phyloP scores from a whole-genome alignment of 1,140 invertebrate genomes.

The Littorina saxatilis region DNA sequence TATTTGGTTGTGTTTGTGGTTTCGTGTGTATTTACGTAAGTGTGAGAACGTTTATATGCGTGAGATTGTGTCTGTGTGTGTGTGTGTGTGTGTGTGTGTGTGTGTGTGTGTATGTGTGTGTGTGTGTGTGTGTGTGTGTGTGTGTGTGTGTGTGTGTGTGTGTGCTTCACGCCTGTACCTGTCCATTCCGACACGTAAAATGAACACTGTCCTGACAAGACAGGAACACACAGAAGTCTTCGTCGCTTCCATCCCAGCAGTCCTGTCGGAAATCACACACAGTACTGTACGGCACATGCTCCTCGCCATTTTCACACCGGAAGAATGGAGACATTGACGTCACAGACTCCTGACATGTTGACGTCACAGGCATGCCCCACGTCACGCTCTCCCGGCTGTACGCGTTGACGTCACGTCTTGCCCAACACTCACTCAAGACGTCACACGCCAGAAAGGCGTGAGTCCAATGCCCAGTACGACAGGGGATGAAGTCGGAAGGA shows the following conservation, averaged over 20 bases:
- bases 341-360: background rate
- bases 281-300: background rate
- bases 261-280: background rate
- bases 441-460: conserved; percentile 1
- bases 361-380: background rate
- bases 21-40: too few species aligned
- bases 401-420: background rate
- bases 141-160: too few species aligned
- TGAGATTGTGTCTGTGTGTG: too few species aligned
- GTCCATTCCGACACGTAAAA: background rate
- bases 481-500: background rate
- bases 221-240: background rate
- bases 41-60: too few species aligned
- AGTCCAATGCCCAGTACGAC: background rate
- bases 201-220: background rate
- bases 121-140: too few species aligned
- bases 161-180: too few species aligned
- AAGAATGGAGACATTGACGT: background rate
- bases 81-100: too few species aligned
- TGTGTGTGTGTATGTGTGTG: too few species aligned
- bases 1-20: too few species aligned
- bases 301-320: background rate
- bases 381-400: background rate
- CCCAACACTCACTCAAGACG: background rate
- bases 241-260: background rate